These are phyloP conservation scores for Oreortyx pictus DNA, from an alignment of 2,797 vertebrate genomes.

Conservation along the genomic window DNA sequence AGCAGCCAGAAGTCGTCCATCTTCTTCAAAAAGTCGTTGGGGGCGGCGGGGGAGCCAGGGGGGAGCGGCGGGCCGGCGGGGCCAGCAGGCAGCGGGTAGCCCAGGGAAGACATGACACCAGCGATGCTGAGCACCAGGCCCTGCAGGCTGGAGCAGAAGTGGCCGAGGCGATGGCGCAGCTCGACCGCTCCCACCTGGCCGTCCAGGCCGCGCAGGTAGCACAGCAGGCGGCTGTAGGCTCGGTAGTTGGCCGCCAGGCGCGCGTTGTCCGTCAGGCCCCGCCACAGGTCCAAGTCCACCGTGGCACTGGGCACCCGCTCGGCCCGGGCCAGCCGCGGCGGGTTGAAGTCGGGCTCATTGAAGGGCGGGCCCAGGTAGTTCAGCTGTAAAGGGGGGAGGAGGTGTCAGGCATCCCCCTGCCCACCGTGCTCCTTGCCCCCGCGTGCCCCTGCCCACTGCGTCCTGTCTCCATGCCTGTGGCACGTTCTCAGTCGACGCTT, in stretches of 20 bases:
- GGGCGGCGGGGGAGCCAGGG: conserved; percentile 63
- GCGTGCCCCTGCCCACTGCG: no score
- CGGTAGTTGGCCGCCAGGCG: conserved; percentile 94
- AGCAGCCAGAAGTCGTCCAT: conserved; percentile 98
- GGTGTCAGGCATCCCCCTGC: no score
- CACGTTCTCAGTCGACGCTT: no score
- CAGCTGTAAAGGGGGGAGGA: conserved; percentile 78
- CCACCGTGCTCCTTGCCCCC: no score
- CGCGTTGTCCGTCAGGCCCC: conserved; percentile 91
- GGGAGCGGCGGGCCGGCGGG: not conserved
- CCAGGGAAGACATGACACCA: conserved; percentile 91
- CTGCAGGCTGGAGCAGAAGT: conserved; percentile 94
- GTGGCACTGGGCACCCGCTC: conserved; percentile 93
- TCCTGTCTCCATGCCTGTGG: no score
- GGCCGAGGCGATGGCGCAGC: conserved; percentile 80
- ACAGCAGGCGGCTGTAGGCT: conserved; percentile 92
- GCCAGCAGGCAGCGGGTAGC: conserved; percentile 81
- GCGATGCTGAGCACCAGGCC: conserved; percentile 94
- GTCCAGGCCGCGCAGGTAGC: conserved; percentile 89
- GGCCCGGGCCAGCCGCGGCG: conserved; percentile 89
- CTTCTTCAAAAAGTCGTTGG: conserved; percentile 93
- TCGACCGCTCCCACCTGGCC: conserved; percentile 88
- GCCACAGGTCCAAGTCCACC: conserved; percentile 92
- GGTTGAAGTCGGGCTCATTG: conserved; percentile 96
- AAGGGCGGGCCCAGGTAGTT: conserved; percentile 96